A percentile compares a stretch with the other conserved stretches of the same genome.
Conservation (phyloP, 2,888 invertebrate genomes). For the Allolobophora icterica region DNA sequence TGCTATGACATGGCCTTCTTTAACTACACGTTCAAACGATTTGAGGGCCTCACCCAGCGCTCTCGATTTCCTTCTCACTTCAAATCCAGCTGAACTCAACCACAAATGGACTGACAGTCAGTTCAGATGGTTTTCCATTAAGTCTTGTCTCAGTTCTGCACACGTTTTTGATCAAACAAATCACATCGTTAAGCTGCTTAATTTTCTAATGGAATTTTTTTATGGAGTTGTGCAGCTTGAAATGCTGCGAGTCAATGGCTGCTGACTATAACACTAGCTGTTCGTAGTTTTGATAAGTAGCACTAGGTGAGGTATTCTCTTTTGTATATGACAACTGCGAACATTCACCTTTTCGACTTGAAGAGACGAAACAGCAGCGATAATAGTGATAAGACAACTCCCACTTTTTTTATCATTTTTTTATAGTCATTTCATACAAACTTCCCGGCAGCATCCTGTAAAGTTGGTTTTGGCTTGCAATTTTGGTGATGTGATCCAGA, state of each 20-base stretch:
- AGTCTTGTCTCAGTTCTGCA: neutral
- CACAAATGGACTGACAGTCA: neutral
- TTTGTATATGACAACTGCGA: neutral
- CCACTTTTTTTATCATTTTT: neutral
- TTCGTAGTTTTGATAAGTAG: neutral
- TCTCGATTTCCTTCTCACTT: slow-evolving; percentile 65
- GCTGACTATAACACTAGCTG: neutral
- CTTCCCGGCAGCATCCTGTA: too few species aligned
- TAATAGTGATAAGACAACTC: neutral
- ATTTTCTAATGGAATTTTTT: neutral
- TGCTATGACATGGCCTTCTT: slow-evolving; percentile 98
- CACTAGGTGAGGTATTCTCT: slow-evolving; percentile 3
- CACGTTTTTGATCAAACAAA: neutral
- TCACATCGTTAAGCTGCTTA: neutral
- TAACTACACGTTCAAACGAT: slow-evolving; percentile 99
- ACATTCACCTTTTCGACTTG: neutral
- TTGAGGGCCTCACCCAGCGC: slow-evolving; percentile 93
- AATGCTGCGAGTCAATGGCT: neutral
- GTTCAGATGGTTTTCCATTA: neutral
- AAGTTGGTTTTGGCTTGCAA: neutral
- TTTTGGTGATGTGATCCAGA: neutral
- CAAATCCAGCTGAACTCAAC: slow-evolving; percentile 6
- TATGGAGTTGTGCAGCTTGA: neutral
- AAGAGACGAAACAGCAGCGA: neutral
- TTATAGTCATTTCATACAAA: too few species aligned